These are phyloP conservation scores for Bos javanicus DNA, from an alignment of 2,113 vertebrate genomes.

Conservation along the genomic window DNA sequence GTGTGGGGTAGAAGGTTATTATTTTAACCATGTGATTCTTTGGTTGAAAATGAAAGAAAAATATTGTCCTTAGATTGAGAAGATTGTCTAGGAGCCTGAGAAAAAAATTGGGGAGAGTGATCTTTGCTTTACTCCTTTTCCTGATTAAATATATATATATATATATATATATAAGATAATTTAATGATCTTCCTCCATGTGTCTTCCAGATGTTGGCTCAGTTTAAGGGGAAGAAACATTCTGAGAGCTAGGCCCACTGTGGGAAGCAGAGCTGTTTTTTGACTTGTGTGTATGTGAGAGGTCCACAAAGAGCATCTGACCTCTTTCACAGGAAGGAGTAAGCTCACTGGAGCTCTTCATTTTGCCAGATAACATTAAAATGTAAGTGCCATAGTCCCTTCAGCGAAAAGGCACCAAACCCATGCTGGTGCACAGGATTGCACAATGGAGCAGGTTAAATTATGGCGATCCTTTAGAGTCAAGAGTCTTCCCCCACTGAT, in stretches of 20 bases:
- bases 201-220: slow-evolving; percentile 74
- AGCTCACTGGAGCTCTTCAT: accelerated
- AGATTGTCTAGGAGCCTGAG: slow-evolving; percentile 41
- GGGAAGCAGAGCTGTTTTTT: slow-evolving; percentile 25
- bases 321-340: neutral
- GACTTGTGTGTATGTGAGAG: neutral
- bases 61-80: slow-evolving; percentile 41
- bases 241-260: neutral
- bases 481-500: neutral
- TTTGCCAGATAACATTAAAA: neutral
- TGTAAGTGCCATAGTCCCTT: neutral
- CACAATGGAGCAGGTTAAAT: neutral
- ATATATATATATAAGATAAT: neutral
- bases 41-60: slow-evolving; percentile 36
- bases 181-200: slow-evolving; percentile 56
- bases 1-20: neutral
- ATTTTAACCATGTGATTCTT: neutral
- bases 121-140: slow-evolving; percentile 64
- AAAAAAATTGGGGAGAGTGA: slow-evolving; percentile 56
- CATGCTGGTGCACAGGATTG: neutral
- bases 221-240: slow-evolving; percentile 21
- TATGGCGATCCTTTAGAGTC: neutral
- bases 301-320: neutral
- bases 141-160: neutral
- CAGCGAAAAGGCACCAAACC: neutral